Percentiles rank a stretch among this genome's conserved stretches.
Conservation (phyloP, 2,797 vertebrate genomes). For the Babyrousa celebensis region DNA sequence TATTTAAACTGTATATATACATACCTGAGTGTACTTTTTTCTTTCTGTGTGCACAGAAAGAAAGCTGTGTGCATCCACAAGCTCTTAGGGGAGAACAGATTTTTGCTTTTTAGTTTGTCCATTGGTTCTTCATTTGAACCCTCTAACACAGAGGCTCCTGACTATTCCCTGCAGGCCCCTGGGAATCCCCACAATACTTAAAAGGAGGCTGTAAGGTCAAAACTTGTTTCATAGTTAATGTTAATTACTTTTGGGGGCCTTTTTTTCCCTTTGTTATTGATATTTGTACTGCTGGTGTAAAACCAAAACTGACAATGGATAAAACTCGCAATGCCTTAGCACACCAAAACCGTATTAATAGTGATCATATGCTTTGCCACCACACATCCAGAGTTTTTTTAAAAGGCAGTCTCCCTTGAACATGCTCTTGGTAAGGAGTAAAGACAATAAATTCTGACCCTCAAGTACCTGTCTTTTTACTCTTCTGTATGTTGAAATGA, state of each 20-base stretch:
- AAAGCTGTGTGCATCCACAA: not conserved
- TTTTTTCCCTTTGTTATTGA: not conserved
- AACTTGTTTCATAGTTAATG: not conserved
- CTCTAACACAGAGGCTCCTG: not conserved
- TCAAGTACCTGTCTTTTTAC: not conserved
- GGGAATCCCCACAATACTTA: not conserved
- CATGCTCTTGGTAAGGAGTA: constrained; percentile 19
- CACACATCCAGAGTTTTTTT: not conserved
- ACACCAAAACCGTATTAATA: not conserved
- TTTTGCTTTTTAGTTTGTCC: not conserved
- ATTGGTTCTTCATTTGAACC: not conserved
- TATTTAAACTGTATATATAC: not conserved
- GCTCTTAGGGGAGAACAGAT: not conserved
- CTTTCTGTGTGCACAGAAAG: not conserved
- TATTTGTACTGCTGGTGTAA: not conserved
- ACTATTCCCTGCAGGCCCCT: not conserved
- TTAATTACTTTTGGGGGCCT: not conserved
- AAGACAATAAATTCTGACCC: not conserved
- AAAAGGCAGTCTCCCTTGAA: not conserved
- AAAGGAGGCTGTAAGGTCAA: not conserved
- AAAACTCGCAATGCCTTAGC: not conserved
- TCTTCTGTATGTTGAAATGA: not conserved
- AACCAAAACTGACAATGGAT: not conserved
- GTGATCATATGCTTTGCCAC: not conserved
- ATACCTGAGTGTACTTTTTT: not conserved